phyloP scores from a whole-genome alignment of 1,140 invertebrate genomes.

The Bombus terrestris region DNA sequence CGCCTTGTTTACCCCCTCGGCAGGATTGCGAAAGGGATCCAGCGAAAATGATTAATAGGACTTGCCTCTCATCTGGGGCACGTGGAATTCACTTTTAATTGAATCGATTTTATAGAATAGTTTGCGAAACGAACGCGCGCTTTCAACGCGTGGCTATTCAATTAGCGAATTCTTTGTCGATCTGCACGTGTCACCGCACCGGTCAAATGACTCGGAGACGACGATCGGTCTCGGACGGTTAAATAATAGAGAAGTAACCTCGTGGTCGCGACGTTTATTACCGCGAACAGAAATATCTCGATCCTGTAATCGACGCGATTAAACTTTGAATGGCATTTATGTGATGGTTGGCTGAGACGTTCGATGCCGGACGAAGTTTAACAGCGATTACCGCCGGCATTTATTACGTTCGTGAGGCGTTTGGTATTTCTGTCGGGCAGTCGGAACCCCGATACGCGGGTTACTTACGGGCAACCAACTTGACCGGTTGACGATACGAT shows the following conservation, averaged over 20 bases:
- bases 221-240: background rate
- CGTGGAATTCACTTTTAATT: slow-evolving; percentile 50
- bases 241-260: slow-evolving; percentile 45
- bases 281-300: slow-evolving; percentile 19
- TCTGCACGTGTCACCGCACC: background rate
- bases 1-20: slow-evolving; percentile 2
- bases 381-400: slow-evolving; percentile 34
- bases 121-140: slow-evolving; percentile 16
- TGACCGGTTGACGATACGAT: slow-evolving; percentile 14
- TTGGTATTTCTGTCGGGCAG: slow-evolving; percentile 21
- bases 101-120: slow-evolving; percentile 30
- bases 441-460: background rate
- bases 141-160: background rate
- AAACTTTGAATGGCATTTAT: slow-evolving; percentile 52
- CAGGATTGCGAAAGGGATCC: slow-evolving; percentile 52
- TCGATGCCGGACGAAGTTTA: slow-evolving; percentile 25
- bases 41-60: slow-evolving; percentile 61
- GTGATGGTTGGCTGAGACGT: slow-evolving; percentile 14
- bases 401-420: slow-evolving; percentile 36
- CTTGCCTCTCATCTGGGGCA: slow-evolving; percentile 36
- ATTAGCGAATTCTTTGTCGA: slow-evolving; percentile 29
- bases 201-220: background rate
- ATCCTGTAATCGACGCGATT: slow-evolving; percentile 49
- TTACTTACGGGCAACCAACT: background rate
- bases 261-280: slow-evolving; percentile 25